Conservation (phyloP, 2,888 invertebrate species). For the Diarsia rubi region DNA sequence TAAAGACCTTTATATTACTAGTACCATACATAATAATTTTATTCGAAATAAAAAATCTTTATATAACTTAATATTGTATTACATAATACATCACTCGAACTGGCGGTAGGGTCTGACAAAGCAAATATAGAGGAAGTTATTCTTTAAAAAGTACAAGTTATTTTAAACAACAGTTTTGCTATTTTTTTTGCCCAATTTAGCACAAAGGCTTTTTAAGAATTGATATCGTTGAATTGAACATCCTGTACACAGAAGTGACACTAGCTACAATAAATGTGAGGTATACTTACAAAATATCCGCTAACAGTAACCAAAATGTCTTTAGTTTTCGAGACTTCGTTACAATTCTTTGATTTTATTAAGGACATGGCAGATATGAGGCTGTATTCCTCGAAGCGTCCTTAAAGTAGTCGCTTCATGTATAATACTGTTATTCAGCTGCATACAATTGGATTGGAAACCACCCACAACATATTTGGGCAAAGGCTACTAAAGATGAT, state of each 20-base stretch:
- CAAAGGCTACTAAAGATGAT: not conserved
- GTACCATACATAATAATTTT: constrained; percentile 69
- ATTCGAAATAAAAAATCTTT: constrained; percentile 75
- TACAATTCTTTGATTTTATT: not conserved
- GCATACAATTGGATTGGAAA: not conserved
- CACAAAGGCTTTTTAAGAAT: not conserved
- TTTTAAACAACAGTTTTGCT: too few relatives aligned
- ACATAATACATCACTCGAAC: constrained; percentile 76
- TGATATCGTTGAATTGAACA: not conserved
- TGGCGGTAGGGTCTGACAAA: constrained; percentile 35
- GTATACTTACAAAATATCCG: not conserved
- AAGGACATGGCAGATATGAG: too few relatives aligned
- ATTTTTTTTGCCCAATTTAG: not conserved
- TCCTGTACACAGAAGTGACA: constrained; percentile 14
- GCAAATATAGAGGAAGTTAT: constrained; percentile 8
- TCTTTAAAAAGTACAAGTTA: not conserved
- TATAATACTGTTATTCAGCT: not conserved
- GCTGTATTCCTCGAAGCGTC: not conserved
- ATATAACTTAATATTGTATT: constrained; percentile 76
- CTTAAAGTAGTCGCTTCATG: not conserved
- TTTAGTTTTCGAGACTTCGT: not conserved
- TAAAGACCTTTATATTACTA: constrained; percentile 69
- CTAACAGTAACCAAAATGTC: not conserved
- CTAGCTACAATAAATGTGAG: not conserved
- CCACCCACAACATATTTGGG: not conserved